Evolutionary conservation across 1,140 invertebrate species (phyloP), one percentile per base, ranked within the genome.

Genomic region (Physella acuta): DNA sequence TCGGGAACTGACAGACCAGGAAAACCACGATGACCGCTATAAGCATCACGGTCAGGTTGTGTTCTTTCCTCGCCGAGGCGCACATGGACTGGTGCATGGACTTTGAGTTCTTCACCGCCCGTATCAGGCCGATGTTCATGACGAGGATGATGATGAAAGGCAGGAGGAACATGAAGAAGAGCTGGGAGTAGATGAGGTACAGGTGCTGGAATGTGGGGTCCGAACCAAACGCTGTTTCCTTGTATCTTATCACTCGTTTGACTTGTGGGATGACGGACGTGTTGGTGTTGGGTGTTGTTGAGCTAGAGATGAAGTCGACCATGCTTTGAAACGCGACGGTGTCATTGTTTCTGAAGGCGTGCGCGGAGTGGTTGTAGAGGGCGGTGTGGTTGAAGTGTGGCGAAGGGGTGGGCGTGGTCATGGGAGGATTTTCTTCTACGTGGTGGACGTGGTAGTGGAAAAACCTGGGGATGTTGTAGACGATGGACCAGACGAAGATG

Each of bases 11-110:
- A 76, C 91, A 93, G 2, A 92, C 82, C 17, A 93, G 85, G 77
- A 92, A 92, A 55, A 92, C 84, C 8, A 91, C 85, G 1, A 93
- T 90, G 2, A 93, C 90, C 0, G 90, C 89, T 60, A 93, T 91
- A 14, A 93, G 82, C 76, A 91, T 91, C 20, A 92, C 87, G 0
- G 92, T 93, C 87, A 83, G 70, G 70, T 81, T 89, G 76, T 90
- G 91, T 76, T 92, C 91, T 73, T 92, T 90, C 3, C 75, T 72
- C n/a, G 58, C 78, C 71, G 74, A 83, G 67, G 76, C 76, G 71
- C 74, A 63, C 51, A 78, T 78, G 24, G 79, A 69, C 70, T 72
- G 73, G 1, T 60, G 66, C 55, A 60, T 60, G 39, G 81, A 82
- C 58, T 87, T 87, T 0, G 90, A 91, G 33, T 86, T 73, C 71